A percentile compares a stretch with the other conserved stretches of the same genome.
Evolutionary conservation across 2,888 invertebrate genomes (phyloP).

Genomic region (Euzophera pinguis): DNA sequence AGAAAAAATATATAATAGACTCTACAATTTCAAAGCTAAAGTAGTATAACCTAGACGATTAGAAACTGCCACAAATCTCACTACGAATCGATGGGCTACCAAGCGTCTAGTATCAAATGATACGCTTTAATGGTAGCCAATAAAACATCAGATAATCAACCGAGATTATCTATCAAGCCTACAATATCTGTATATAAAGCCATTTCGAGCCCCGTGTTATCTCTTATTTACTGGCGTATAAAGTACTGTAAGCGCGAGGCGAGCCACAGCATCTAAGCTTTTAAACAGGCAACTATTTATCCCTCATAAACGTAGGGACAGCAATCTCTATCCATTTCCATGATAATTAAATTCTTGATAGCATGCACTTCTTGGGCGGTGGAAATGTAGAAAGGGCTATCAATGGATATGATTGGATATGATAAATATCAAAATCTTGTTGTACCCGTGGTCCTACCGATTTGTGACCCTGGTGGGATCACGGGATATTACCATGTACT

Average conservation of each 20-base stretch:
- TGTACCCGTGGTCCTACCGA: too few relatives aligned
- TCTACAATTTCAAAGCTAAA: too few relatives aligned
- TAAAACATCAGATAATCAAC: background rate
- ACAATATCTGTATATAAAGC: background rate
- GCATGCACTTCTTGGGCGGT: slow-evolving; percentile 1
- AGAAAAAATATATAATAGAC: too few relatives aligned
- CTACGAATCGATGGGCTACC: too few relatives aligned
- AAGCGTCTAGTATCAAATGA: too few relatives aligned
- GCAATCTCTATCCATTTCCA: slow-evolving; percentile 6
- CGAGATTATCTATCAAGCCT: background rate
- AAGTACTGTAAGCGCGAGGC: background rate
- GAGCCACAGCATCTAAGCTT: background rate
- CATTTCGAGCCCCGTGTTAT: background rate
- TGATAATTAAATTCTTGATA: slow-evolving; percentile 6
- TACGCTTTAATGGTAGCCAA: background rate
- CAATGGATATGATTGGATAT: background rate
- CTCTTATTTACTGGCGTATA: slow-evolving; percentile 2
- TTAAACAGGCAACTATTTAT: slow-evolving; percentile 2
- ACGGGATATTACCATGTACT: too few relatives aligned
- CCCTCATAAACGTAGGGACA: background rate
- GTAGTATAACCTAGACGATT: too few relatives aligned
- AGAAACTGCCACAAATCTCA: too few relatives aligned
- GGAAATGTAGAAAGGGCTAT: background rate
- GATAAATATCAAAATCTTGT: too few relatives aligned
- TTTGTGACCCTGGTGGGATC: too few relatives aligned